Percentiles rank a stretch among this genome's conserved stretches.
Evolutionary conservation across 1,140 invertebrate genomes (phyloP).

Genomic region (Bombyx mandarina): DNA sequence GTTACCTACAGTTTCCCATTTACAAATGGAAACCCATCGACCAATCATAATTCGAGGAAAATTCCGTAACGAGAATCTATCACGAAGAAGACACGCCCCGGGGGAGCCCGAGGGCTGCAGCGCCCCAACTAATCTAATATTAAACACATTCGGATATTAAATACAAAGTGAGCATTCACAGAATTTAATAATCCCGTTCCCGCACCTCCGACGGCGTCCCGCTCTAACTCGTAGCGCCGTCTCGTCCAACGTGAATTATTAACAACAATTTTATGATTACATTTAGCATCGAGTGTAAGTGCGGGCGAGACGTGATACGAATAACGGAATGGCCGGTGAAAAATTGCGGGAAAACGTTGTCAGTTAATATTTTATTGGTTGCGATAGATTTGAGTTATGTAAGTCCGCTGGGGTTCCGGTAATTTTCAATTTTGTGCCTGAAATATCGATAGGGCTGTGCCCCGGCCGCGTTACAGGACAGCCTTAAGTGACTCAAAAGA

Average conservation of each 20-base stretch:
- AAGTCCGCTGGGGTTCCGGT: slow-evolving; percentile 32
- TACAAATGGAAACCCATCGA: slow-evolving; percentile 37
- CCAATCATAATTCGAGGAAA: slow-evolving; percentile 54
- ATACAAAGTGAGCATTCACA: slow-evolving; percentile 68
- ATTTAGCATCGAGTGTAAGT: slow-evolving; percentile 60
- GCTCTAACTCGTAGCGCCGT: slow-evolving; percentile 15
- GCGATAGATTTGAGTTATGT: slow-evolving; percentile 63
- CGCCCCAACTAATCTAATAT: slow-evolving; percentile 64
- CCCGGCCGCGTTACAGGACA: slow-evolving; percentile 14
- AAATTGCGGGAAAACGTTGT: slow-evolving; percentile 55
- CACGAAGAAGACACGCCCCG: slow-evolving; percentile 37
- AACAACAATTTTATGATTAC: slow-evolving; percentile 69
- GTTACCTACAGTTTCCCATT: slow-evolving; percentile 28
- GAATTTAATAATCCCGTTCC: slow-evolving; percentile 65
- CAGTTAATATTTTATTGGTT: slow-evolving; percentile 67
- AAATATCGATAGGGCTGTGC: slow-evolving; percentile 54
- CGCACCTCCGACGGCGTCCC: slow-evolving; percentile 25
- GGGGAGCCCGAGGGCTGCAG: slow-evolving; percentile 22
- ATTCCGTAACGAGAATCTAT: slow-evolving; percentile 36
- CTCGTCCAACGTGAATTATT: slow-evolving; percentile 52
- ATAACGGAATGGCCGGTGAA: slow-evolving; percentile 43
- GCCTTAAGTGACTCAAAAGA: slow-evolving; percentile 19
- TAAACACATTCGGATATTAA: slow-evolving; percentile 66
- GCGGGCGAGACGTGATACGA: slow-evolving; percentile 49
- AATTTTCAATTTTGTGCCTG: slow-evolving; percentile 65